Evolutionary conservation across 2,797 vertebrate genomes (phyloP), one percentile per base, ranked within the genome.

Genomic region (Ambastaia sidthimunki): DNA sequence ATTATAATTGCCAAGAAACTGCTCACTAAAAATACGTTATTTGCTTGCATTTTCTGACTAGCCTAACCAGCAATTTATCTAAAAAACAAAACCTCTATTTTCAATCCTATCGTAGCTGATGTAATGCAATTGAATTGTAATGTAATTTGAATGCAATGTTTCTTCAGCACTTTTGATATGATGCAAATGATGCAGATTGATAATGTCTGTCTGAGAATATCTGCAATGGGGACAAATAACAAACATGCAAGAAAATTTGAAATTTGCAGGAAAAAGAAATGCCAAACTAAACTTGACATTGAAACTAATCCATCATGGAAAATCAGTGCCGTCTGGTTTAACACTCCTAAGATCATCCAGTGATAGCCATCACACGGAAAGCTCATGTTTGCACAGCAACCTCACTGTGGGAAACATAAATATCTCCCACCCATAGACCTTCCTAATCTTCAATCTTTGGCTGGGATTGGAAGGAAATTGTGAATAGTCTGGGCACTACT

Each of bases 271-370:
- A 72, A 78, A 76, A 77, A 54, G 44, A 78, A 63, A 66, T 59
- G 81, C 84, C 82, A 89, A 89, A 78, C 63, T 31, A 85, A 92
- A 90, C 79, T 83, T 68, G 31, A 77, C 25, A 59, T 34, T 48
- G 75, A 85, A 74, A 44, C 34, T 66, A 71, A 72, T 82, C 63
- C 67, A 74, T 75, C 59, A 80, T 81, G 71, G 80, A 86, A 87
- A 88, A 82, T 47, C 47, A 65, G 59, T 79, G 71, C 67, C 65
- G 78, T 85, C 80, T 74, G 79, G 52, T 80, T 78, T 73, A 71
- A 60, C 68, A 18, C 69, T 83, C 79, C 63, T 77, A 74, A 74
- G 74, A 86, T 84, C 34, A 67, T 82, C 31, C 80, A 74, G 31
- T 52, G 71, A 80, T 82, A 72, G 54, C 59, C 70, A 79, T 67